Conservation (phyloP, 2,113 vertebrate genomes). For the Aphyosemion australe region DNA sequence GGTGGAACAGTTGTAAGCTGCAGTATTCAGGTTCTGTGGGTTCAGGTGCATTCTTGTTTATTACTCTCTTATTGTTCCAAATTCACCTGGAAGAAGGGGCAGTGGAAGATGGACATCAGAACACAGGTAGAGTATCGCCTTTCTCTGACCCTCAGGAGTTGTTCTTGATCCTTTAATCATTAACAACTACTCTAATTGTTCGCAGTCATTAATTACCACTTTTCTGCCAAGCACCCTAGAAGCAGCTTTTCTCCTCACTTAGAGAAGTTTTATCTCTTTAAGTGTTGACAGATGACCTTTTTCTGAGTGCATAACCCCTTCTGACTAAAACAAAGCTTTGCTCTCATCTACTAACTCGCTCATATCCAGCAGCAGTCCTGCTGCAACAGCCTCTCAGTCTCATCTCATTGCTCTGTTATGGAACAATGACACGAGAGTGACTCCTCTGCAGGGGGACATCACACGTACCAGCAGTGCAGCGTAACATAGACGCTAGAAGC, state of each 20-base stretch:
- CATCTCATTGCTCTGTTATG: conserved; percentile 37
- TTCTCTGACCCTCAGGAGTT: conserved; percentile 63
- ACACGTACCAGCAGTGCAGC: conserved; percentile 43
- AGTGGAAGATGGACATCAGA: conserved; percentile 89
- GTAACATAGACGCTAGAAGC: conserved; percentile 13
- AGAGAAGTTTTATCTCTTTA: conserved; percentile 66
- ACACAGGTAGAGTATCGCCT: conserved; percentile 90
- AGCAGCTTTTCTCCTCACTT: conserved; percentile 50
- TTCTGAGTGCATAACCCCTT: conserved; percentile 50
- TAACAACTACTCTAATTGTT: conserved; percentile 26
- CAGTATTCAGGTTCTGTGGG: conserved; percentile 57
- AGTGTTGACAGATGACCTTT: conserved; percentile 59
- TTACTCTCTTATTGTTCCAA: conserved; percentile 86
- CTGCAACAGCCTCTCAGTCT: conserved; percentile 46
- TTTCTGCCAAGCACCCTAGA: conserved; percentile 18
- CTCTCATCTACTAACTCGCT: conserved; percentile 52
- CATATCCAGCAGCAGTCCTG: conserved; percentile 37
- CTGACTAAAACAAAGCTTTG: conserved; percentile 27
- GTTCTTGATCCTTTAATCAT: conserved; percentile 13
- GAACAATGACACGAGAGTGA: conserved; percentile 43
- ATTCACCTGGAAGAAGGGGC: conserved; percentile 89
- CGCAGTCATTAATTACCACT: conserved; percentile 26
- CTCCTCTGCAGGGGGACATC: conserved; percentile 33
- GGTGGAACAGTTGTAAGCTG: conserved; percentile 50
- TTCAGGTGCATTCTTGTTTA: conserved; percentile 66